Evolutionary conservation across 2,888 invertebrate genomes (phyloP).

Genomic region (Bimastos eiseni): DNA sequence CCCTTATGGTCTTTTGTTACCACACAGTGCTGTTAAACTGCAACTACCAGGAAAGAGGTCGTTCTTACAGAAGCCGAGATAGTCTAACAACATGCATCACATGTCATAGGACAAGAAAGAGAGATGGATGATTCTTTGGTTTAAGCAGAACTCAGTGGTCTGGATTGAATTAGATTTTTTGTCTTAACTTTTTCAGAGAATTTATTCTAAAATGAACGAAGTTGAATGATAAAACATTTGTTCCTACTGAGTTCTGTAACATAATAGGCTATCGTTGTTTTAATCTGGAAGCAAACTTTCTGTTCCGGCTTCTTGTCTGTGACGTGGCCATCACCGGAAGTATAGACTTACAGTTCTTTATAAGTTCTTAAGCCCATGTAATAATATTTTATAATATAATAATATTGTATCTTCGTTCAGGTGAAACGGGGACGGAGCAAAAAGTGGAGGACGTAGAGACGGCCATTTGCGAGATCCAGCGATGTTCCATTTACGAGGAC

Average conservation of each 20-base stretch:
- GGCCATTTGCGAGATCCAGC: neutral
- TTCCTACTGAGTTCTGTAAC: neutral
- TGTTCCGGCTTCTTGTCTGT: neutral
- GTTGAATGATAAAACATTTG: neutral
- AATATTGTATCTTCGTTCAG: neutral
- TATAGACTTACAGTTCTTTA: neutral
- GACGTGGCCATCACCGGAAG: neutral
- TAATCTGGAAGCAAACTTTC: neutral
- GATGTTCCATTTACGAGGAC: neutral
- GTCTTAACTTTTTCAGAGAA: neutral
- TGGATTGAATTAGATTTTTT: neutral
- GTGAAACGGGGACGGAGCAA: neutral
- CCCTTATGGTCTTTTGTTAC: too few relatives aligned
- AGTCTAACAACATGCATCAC: too few relatives aligned
- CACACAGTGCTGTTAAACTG: too few relatives aligned
- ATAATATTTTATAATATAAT: too few relatives aligned
- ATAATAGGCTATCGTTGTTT: too few relatives aligned
- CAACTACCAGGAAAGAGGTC: too few relatives aligned
- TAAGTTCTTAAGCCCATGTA: neutral
- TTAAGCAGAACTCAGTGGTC: neutral
- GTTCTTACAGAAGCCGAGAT: too few relatives aligned
- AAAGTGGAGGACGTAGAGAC: neutral
- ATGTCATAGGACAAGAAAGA: neutral
- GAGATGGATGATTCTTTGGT: neutral
- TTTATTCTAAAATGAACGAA: neutral